These are phyloP conservation scores for Panulirus ornatus DNA, from an alignment of 1,140 invertebrate genomes.

Conservation along the genomic window DNA sequence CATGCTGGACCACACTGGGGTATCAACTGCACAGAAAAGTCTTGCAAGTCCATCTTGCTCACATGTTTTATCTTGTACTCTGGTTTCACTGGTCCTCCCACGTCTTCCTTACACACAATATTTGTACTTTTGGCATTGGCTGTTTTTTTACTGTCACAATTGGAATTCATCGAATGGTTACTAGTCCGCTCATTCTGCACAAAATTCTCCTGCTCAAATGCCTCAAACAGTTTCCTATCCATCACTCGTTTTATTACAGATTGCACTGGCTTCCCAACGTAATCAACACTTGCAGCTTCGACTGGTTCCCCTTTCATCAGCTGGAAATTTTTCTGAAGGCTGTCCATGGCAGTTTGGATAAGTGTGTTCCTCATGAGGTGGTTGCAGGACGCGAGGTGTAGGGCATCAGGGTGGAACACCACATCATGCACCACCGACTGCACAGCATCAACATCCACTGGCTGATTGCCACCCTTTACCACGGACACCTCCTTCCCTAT, in stretches of 20 bases:
- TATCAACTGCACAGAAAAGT: constrained; percentile 49
- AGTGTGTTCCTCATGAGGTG: constrained; percentile 78
- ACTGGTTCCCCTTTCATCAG: constrained; percentile 77
- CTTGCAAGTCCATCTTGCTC: constrained; percentile 50
- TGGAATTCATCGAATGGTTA: neutral
- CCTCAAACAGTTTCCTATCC: constrained; percentile 37
- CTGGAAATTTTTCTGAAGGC: constrained; percentile 78
- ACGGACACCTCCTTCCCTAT: neutral
- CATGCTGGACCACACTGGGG: constrained; percentile 27
- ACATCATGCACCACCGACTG: constrained; percentile 79
- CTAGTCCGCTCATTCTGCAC: constrained; percentile 47
- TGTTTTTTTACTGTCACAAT: neutral
- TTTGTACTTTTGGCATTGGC: constrained; percentile 25
- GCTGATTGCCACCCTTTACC: neutral
- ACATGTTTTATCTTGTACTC: constrained; percentile 47
- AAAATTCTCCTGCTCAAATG: neutral
- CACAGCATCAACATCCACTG: neutral
- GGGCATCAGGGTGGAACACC: constrained; percentile 80
- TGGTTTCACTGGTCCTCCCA: constrained; percentile 6
- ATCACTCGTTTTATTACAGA: constrained; percentile 51
- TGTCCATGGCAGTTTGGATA: constrained; percentile 79
- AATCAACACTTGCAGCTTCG: constrained; percentile 1
- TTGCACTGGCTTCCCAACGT: constrained; percentile 36
- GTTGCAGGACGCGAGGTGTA: constrained; percentile 78
- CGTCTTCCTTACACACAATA: neutral